Percentiles rank a stretch among this genome's conserved stretches.
Evolutionary conservation across 2,888 invertebrate species (phyloP).

Genomic region (Volucella zonaria): DNA sequence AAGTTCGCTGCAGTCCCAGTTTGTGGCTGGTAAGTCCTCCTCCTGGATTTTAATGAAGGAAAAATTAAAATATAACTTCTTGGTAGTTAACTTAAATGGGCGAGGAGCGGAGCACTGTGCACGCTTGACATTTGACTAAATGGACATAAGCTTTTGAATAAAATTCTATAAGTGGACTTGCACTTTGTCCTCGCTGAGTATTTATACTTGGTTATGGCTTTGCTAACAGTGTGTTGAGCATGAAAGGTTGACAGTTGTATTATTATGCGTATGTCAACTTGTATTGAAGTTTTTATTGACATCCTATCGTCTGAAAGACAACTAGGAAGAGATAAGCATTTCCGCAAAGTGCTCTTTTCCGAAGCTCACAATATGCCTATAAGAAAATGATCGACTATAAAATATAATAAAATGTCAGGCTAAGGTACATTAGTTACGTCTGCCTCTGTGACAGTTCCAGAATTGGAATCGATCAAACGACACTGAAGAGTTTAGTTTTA

Average conservation of each 20-base stretch:
- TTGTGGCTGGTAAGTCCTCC: slow-evolving; percentile 58
- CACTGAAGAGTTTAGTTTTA: too few relatives aligned
- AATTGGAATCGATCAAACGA: too few relatives aligned
- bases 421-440: too few relatives aligned
- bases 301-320: too few relatives aligned
- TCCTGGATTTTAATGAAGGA: slow-evolving; percentile 44
- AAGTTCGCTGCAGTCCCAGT: slow-evolving; percentile 76
- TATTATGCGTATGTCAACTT: neutral
- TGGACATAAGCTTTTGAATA: slow-evolving; percentile 44
- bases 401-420: too few relatives aligned
- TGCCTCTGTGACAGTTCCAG: too few relatives aligned
- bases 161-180: slow-evolving; percentile 33
- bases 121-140: slow-evolving; percentile 44
- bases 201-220: slow-evolving; percentile 34
- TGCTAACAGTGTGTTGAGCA: slow-evolving; percentile 45
- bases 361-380: too few relatives aligned
- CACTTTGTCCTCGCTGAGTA: slow-evolving; percentile 23
- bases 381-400: too few relatives aligned
- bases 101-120: slow-evolving; percentile 18
- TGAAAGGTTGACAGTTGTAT: slow-evolving; percentile 1
- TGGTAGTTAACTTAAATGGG: slow-evolving; percentile 50
- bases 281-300: too few relatives aligned
- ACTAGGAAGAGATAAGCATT: too few relatives aligned
- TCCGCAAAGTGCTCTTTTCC: too few relatives aligned
- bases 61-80: slow-evolving; percentile 9